Evolutionary conservation across 1,140 invertebrate species (phyloP), one percentile per base, ranked within the genome.

Genomic region (Arion vulgaris): DNA sequence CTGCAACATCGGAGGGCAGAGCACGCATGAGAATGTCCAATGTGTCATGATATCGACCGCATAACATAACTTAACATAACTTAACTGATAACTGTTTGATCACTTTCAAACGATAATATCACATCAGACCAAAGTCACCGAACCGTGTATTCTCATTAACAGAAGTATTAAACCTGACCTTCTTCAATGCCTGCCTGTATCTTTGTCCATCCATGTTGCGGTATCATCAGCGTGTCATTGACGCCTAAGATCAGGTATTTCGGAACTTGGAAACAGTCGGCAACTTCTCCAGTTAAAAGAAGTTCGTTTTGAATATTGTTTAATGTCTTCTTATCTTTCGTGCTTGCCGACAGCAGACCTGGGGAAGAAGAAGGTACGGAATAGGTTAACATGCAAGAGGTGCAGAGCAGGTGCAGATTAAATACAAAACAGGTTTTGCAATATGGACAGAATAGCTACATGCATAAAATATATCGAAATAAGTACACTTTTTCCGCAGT

Each of bases 151-250:
- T n/a, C n/a, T n/a, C n/a, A n/a, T n/a, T n/a, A n/a, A n/a, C n/a
- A n/a, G n/a, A n/a, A n/a, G n/a, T n/a, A n/a, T n/a, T n/a, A n/a
- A n/a, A n/a, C n/a, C 62, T 66, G n/a, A 66, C 62, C 62, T n/a
- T 66, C 62, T 32, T 32, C 2, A 2, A 66, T 66, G 28, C n/a
- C 28, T 32, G 62, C 28, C 45, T 36, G 7, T 49, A 76, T 76
- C 32, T n/a, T 34, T 26, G 45, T 34, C 38, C 41, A 53, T n/a
- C 74, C 74, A 76, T 53, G 45, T 28, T 76, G 74, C 23, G 74
- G 53, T 28, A 76, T 23, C 19, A 19, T 51, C 0, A 76, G 74
- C 19, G 74, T 49, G 74, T 51, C 39, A 32, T 36, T 51, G 41
- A 76, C 17, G 34, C 0, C 26, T 13, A 76, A 45, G 38, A 2